A percentile compares a stretch with the other conserved stretches of the same genome.
Conservation (phyloP, 2,113 vertebrate species). For the Austrofundulus limnaeus region DNA sequence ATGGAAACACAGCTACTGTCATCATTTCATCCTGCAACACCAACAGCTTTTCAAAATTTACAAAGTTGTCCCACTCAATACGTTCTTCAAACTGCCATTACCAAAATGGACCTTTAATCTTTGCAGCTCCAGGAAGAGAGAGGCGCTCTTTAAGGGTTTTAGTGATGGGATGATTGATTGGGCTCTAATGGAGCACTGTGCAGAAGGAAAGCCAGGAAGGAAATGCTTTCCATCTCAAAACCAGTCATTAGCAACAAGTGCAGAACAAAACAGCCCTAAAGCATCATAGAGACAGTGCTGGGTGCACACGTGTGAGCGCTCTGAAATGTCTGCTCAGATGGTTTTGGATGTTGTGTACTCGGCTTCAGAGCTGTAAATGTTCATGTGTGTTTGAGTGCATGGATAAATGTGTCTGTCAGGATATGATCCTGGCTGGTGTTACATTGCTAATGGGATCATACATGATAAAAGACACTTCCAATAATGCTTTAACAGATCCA, state of each 20-base stretch:
- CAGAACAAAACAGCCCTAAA: slow-evolving; percentile 26
- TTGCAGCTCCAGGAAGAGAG: slow-evolving; percentile 42
- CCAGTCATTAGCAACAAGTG: slow-evolving; percentile 66
- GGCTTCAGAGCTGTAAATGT: slow-evolving; percentile 25
- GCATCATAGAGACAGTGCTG: slow-evolving; percentile 4
- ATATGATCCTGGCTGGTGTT: slow-evolving; percentile 38
- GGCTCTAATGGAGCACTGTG: slow-evolving; percentile 50
- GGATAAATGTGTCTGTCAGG: slow-evolving; percentile 38
- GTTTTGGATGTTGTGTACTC: not conserved
- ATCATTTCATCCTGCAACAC: not conserved
- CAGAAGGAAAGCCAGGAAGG: slow-evolving; percentile 51
- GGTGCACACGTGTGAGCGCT: not conserved
- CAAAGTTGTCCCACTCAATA: slow-evolving; percentile 10
- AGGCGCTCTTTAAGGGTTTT: slow-evolving; percentile 31
- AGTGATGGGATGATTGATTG: slow-evolving; percentile 63
- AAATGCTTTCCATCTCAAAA: slow-evolving; percentile 59
- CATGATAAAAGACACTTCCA: slow-evolving; percentile 72
- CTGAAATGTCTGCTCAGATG: not conserved
- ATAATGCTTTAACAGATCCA: slow-evolving; percentile 64
- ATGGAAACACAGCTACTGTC: no score
- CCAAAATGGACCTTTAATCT: slow-evolving; percentile 36
- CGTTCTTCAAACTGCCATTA: slow-evolving; percentile 16
- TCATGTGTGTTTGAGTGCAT: slow-evolving; percentile 11
- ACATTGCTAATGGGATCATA: slow-evolving; percentile 69
- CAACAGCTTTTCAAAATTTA: not conserved